These are phyloP conservation scores for Typhlichthys subterraneus DNA, from an alignment of 2,797 vertebrate genomes.

Conservation along the genomic window DNA sequence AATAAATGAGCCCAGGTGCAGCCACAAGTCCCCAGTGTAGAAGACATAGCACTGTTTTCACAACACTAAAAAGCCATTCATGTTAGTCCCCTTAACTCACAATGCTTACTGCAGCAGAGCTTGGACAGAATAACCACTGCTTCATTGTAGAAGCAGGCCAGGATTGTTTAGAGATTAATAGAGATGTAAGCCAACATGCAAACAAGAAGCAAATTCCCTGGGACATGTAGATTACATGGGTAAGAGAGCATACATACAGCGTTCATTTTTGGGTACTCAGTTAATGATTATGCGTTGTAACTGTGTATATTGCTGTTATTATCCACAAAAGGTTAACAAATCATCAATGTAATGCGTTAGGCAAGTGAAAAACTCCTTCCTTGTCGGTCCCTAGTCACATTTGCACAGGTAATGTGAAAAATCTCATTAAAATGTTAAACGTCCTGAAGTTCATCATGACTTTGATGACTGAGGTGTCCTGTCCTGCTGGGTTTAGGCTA, in stretches of 20 bases:
- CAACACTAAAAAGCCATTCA: slow-evolving; percentile 48
- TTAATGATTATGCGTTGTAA: not conserved
- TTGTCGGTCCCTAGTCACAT: no score
- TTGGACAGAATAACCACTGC: slow-evolving; percentile 35
- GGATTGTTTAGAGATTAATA: not conserved
- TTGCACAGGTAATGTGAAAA: no score
- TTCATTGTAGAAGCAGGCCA: slow-evolving; percentile 37
- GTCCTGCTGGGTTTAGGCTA: no score
- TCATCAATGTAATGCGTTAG: not conserved
- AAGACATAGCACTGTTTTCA: slow-evolving; percentile 22
- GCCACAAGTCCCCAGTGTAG: slow-evolving; percentile 34
- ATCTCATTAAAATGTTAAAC: no score
- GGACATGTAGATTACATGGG: not conserved
- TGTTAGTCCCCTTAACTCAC: slow-evolving; percentile 52
- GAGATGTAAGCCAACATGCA: slow-evolving; percentile 17
- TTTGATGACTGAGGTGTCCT: no score
- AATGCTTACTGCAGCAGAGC: slow-evolving; percentile 51
- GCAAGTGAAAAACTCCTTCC: not conserved
- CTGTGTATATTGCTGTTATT: not conserved
- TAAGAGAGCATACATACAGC: not conserved
- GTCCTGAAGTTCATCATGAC: no score
- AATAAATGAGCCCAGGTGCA: slow-evolving; percentile 31
- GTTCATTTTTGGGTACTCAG: not conserved
- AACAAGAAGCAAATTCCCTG: slow-evolving; percentile 10
- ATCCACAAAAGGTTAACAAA: not conserved